A percentile compares a stretch with the other conserved stretches of the same genome.
phyloP scores from a whole-genome alignment of 2,113 vertebrate genomes.

The Cyprinus carpio region DNA sequence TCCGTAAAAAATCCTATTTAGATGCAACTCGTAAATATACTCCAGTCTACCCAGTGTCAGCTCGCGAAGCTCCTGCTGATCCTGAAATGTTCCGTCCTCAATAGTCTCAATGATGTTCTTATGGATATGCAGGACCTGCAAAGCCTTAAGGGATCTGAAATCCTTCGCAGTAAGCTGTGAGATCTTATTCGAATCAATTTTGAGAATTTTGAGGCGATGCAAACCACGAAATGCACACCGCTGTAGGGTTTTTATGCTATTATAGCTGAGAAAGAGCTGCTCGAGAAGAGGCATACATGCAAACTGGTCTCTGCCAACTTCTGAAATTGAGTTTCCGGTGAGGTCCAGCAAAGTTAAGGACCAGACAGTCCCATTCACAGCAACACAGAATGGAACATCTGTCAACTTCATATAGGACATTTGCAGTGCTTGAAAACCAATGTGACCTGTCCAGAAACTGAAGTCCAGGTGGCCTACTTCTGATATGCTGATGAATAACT shows the following conservation, averaged over 20 bases:
- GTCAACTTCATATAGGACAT: conserved; percentile 17
- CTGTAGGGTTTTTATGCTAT: conserved; percentile 44
- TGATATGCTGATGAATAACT: conserved; percentile 17
- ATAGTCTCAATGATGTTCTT: conserved; percentile 43
- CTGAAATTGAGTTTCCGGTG: conserved; percentile 34
- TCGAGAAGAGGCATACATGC: conserved; percentile 57
- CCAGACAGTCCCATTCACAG: conserved; percentile 35
- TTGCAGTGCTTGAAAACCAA: conserved; percentile 32
- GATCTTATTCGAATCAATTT: conserved; percentile 45
- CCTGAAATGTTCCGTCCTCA: conserved; percentile 45
- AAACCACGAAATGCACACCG: conserved; percentile 47
- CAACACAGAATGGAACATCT: conserved; percentile 40
- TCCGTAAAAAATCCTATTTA: conserved; percentile 47
- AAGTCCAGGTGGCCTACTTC: conserved; percentile 20
- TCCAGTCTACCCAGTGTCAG: conserved; percentile 52
- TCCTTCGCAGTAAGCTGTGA: conserved; percentile 16
- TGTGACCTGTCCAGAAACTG: conserved; percentile 41
- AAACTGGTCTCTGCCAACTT: conserved; percentile 54
- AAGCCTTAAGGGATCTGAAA: conserved; percentile 44
- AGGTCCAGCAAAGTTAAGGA: conserved; percentile 50
- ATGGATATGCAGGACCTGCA: conserved; percentile 54
- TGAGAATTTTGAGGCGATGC: conserved; percentile 36
- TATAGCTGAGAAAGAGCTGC: conserved; percentile 41
- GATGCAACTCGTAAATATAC: conserved; percentile 37
- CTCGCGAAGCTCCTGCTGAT: conserved; percentile 44